These are phyloP conservation scores for Petrocephalus microphthalmus DNA, from an alignment of 2,113 vertebrate species.

Conservation along the genomic window DNA sequence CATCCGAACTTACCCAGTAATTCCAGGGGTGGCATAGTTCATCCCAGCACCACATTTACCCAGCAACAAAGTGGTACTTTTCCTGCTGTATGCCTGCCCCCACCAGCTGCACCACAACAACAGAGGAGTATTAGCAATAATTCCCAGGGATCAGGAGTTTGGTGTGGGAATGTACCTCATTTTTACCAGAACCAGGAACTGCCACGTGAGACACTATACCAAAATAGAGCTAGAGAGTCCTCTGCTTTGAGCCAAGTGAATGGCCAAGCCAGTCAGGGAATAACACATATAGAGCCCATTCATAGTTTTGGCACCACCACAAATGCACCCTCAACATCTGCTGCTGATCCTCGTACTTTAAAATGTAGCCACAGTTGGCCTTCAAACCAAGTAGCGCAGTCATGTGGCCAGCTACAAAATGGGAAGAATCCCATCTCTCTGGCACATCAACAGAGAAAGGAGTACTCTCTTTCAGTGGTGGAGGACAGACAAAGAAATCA, in stretches of 20 bases:
- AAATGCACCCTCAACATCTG: neutral
- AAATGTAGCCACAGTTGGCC: neutral
- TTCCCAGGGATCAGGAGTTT: neutral
- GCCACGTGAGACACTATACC: neutral
- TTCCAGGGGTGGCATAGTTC: neutral
- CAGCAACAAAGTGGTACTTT: neutral
- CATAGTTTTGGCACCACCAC: neutral
- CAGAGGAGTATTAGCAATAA: neutral
- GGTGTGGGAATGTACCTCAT: neutral
- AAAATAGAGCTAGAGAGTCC: neutral
- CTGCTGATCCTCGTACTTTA: neutral
- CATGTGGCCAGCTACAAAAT: neutral
- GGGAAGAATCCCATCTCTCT: neutral
- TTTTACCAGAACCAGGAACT: neutral
- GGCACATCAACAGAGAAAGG: neutral
- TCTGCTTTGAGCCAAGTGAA: neutral
- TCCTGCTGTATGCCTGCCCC: neutral
- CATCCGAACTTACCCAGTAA: neutral
- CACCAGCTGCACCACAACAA: neutral
- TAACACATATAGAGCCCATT: neutral
- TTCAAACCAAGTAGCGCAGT: neutral
- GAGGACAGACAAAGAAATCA: neutral
- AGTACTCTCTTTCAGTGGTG: neutral
- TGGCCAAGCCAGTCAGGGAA: neutral
- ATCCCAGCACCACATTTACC: neutral